Conservation (phyloP, 2,888 invertebrate species). For the Drosophila infuscata region DNA sequence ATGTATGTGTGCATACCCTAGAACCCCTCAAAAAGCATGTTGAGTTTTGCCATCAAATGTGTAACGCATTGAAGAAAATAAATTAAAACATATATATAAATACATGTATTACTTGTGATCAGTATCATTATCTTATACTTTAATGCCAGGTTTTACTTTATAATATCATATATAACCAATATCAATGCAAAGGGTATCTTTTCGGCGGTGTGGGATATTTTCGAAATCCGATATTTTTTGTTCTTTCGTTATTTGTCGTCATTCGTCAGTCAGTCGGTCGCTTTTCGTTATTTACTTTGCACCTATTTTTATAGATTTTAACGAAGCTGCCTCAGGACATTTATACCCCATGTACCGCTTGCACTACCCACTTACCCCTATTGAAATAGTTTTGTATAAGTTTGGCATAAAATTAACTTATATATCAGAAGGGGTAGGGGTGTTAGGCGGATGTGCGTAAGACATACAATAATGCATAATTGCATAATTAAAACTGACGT, state of each 20-base stretch:
- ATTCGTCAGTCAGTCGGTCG: conserved; percentile 2
- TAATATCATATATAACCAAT: not conserved
- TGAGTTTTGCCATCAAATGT: not conserved
- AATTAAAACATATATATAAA: not conserved
- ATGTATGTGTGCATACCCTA: not conserved
- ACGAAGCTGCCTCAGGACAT: conserved; percentile 22
- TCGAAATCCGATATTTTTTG: not conserved
- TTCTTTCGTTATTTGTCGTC: not conserved
- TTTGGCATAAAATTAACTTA: not conserved
- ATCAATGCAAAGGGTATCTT: not conserved
- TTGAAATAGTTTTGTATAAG: not conserved
- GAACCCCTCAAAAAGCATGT: not conserved
- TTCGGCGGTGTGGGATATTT: not conserved
- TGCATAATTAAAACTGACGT: conserved; percentile 32
- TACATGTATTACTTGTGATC: not conserved
- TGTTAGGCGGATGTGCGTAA: not conserved
- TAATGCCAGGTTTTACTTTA: not conserved
- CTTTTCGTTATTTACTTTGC: conserved; percentile 54
- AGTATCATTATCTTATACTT: not conserved
- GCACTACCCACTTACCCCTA: not conserved
- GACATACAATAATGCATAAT: conserved; percentile 7
- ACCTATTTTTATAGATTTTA: conserved; percentile 57
- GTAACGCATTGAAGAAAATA: not conserved
- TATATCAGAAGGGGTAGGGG: not conserved
- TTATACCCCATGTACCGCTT: not conserved